These are phyloP conservation scores for Tanypteryx hageni DNA, from an alignment of 2,888 invertebrate species.

Conservation along the genomic window DNA sequence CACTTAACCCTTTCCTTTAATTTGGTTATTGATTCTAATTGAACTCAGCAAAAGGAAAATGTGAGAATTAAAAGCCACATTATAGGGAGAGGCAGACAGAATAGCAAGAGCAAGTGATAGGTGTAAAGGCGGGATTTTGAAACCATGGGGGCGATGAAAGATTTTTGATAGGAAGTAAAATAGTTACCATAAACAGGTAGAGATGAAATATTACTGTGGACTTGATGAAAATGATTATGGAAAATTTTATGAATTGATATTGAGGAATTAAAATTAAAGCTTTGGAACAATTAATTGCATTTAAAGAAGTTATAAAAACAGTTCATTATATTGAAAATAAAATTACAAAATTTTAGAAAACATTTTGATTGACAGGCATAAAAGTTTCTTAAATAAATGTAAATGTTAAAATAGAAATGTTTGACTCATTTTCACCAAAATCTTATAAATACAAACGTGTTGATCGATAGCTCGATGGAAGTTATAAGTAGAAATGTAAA, in stretches of 20 bases:
- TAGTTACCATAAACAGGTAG: not conserved
- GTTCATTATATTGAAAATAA: too few species aligned
- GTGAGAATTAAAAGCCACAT: not conserved
- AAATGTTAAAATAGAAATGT: not conserved
- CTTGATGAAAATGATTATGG: too few species aligned
- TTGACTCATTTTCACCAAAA: not conserved
- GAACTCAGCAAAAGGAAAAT: not conserved
- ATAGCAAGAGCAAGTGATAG: not conserved
- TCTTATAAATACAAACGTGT: not conserved
- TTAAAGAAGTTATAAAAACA: too few species aligned
- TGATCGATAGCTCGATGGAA: not conserved
- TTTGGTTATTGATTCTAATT: not conserved
- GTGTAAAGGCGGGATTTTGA: not conserved
- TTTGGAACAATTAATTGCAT: too few species aligned
- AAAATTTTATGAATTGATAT: too few species aligned
- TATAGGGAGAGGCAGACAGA: not conserved
- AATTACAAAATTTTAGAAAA: too few species aligned
- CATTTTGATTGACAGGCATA: not conserved
- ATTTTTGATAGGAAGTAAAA: not conserved
- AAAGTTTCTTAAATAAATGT: not conserved
- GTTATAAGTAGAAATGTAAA: not conserved
- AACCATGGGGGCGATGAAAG: too few species aligned
- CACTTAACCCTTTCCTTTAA: slow-evolving; percentile 45
- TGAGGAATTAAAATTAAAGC: too few species aligned
- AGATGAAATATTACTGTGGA: not conserved